Evolutionary conservation across 2,797 vertebrate genomes (phyloP), one percentile per base, ranked within the genome.

Genomic region (Megalops cyprinoides): DNA sequence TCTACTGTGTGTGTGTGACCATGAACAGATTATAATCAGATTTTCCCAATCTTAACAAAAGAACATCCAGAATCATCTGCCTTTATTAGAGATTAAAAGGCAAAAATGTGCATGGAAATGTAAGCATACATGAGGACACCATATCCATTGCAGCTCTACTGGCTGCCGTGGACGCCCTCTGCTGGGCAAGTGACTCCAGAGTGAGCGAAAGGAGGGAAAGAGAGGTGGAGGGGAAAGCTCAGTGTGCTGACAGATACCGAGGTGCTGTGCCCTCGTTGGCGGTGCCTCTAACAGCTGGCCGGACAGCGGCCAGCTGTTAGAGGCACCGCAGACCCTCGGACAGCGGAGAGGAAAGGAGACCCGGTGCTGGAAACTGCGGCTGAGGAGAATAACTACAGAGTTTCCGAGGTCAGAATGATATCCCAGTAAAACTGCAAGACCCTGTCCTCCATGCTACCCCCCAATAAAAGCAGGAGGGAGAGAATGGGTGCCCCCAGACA

Each of bases 211-310:
- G 4, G 62, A 67, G 62, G 20, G 62, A 14, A 18, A 9, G 51
- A 14, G 2, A 65, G 28, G 23, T 15, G 23, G 65, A 69, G 37
- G 9, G 48, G 6, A 55, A 23, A 55, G 31, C n/a, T 76, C 48
- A 6, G 44, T 28, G n/a, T 75, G 44, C 48, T 37, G 2, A 76
- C n/a, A 60, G 37, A 78, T 53, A 53, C 25, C 74, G 53, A 71
- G 25, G 9, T 74, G 78, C 69, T 73, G 69, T 53, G 69, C 74
- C 78, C 67, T 71, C 6, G 49, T 39, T 31, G 28, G 51, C 77
- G 20, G 0, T 20, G 48, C 62, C 77, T 69, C 34, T 78, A 60
- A 79, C 51, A 79, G 46, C n/a, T 25, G 69, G 39, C 34, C 23
- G 46, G 42, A 71, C 67, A 25, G 25, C n/a, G n/a, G n/a, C n/a